Evolutionary conservation across 2,113 vertebrate species (phyloP).

Genomic region (Cardinalis cardinalis): DNA sequence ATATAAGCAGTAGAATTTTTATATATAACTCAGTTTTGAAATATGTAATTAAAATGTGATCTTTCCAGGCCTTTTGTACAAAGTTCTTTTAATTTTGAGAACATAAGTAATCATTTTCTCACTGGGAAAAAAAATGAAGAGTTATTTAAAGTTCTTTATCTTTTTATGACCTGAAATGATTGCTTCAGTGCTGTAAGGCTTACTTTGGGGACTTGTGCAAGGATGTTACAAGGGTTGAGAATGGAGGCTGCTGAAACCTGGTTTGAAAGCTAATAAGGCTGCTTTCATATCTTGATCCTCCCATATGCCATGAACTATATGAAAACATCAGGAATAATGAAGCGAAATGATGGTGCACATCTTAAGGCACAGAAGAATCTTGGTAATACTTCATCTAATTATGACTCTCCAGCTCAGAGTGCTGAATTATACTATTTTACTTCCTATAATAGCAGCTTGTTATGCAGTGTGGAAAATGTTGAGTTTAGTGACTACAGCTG

Average conservation of each 20-base stretch:
- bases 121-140: background rate
- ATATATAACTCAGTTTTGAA: conserved; percentile 33
- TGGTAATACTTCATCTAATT: conserved; percentile 11
- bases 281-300: conserved; percentile 1
- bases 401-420: background rate
- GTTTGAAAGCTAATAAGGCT: background rate
- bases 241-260: background rate
- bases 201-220: background rate
- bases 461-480: conserved; percentile 25
- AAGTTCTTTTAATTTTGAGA: conserved; percentile 18
- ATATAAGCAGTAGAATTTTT: background rate
- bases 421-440: conserved; percentile 19
- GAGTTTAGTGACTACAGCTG: conserved; percentile 28
- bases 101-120: background rate
- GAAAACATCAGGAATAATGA: conserved; percentile 29
- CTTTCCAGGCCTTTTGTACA: background rate
- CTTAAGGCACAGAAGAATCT: conserved; percentile 20
- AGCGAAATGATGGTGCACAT: background rate
- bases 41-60: conserved; percentile 18
- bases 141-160: conserved; percentile 21
- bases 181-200: background rate
- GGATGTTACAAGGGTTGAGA: background rate
- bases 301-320: background rate
- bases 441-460: conserved; percentile 51
- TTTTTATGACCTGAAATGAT: conserved; percentile 36